Conservation (phyloP, 1,140 invertebrate genomes). For the Halesus radiatus region DNA sequence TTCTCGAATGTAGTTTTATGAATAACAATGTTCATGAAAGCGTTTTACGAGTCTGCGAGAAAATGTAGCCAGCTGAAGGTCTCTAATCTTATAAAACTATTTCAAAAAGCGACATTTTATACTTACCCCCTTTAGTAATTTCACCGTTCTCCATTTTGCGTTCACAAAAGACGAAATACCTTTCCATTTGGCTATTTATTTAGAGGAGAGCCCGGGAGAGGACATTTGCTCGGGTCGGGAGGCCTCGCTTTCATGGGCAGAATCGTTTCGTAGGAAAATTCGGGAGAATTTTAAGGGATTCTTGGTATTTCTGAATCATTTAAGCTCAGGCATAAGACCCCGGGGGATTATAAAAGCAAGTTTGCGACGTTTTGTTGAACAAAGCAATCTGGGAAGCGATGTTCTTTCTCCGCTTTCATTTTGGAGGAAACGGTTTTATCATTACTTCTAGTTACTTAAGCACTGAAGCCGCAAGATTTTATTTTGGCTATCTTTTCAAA, state of each 20-base stretch:
- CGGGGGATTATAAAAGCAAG: constrained; percentile 58
- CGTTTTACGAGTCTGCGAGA: constrained; percentile 17
- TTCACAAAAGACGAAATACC: constrained; percentile 50
- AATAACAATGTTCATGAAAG: too few species aligned
- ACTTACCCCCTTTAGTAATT: constrained; percentile 40
- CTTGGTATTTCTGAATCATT: constrained; percentile 57
- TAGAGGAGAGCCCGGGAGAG: constrained; percentile 52
- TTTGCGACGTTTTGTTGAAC: constrained; percentile 55
- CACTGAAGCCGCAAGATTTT: constrained; percentile 39
- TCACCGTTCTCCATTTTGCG: constrained; percentile 44
- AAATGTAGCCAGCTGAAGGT: not conserved
- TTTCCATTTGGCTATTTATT: constrained; percentile 54
- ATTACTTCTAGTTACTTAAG: constrained; percentile 42
- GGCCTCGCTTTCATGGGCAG: constrained; percentile 29
- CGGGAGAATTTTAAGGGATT: constrained; percentile 56
- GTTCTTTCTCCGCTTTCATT: constrained; percentile 52
- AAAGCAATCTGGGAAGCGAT: constrained; percentile 52
- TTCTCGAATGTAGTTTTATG: too few species aligned
- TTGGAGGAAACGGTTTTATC: constrained; percentile 19
- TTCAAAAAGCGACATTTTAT: constrained; percentile 45
- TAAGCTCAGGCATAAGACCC: constrained; percentile 53
- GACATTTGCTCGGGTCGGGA: constrained; percentile 34
- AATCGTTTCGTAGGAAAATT: constrained; percentile 40
- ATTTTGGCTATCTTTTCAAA: constrained; percentile 39
- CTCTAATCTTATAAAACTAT: constrained; percentile 36